Evolutionary conservation across 2,797 vertebrate genomes (phyloP).

Genomic region (Poliocrania exsul): DNA sequence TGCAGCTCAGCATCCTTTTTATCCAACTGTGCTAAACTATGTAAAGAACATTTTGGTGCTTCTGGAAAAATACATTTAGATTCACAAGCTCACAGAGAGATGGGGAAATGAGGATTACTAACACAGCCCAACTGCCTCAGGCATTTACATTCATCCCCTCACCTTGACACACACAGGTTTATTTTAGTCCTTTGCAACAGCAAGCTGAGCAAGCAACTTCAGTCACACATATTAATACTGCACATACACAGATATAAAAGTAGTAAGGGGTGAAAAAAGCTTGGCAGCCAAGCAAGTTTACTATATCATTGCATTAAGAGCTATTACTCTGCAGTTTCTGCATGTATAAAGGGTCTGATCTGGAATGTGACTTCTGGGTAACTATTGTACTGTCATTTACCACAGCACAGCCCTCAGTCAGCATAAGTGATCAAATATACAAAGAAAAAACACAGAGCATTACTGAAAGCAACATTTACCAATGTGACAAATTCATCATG

Average conservation of each 20-base stretch:
- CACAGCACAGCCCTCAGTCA: neutral
- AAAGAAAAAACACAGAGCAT: neutral
- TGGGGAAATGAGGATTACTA: neutral
- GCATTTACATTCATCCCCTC: neutral
- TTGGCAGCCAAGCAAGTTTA: neutral
- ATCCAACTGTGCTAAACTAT: neutral
- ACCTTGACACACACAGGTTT: neutral
- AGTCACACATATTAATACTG: neutral
- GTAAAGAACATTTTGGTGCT: neutral
- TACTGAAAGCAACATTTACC: neutral
- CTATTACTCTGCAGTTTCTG: neutral
- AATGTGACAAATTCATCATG: neutral
- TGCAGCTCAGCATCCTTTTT: neutral
- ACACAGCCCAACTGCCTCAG: neutral
- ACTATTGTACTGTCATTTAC: neutral
- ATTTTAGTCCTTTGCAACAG: conserved; percentile 16
- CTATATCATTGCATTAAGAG: neutral
- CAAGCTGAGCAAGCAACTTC: neutral
- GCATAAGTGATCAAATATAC: neutral
- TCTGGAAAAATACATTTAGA: neutral
- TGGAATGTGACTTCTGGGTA: neutral
- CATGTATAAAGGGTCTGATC: neutral
- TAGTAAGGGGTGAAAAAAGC: neutral
- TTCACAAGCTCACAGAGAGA: neutral
- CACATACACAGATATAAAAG: neutral